Evolutionary conservation across 2,113 vertebrate genomes (phyloP).

Genomic region (Mus spicilegus): DNA sequence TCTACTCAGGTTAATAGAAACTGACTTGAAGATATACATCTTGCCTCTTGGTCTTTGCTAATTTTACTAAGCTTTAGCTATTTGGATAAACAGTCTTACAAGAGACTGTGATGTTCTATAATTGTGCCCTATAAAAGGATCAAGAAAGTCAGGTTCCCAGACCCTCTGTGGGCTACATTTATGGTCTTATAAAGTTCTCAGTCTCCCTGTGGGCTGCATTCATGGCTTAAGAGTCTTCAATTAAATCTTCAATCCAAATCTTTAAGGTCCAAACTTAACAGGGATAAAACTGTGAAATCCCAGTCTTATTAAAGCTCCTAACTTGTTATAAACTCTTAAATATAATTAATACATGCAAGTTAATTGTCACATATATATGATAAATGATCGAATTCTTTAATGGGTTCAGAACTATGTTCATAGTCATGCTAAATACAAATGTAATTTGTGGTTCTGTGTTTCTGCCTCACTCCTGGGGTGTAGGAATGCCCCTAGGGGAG

Average conservation of each 20-base stretch:
- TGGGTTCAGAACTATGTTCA: background rate
- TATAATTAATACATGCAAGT: background rate
- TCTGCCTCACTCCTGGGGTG: no score
- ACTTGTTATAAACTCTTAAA: background rate
- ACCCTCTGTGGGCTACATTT: background rate
- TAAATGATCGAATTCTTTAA: background rate
- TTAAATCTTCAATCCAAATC: background rate
- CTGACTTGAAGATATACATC: background rate
- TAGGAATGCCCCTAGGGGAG: no score
- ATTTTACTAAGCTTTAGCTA: background rate
- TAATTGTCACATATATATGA: background rate
- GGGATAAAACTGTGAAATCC: background rate
- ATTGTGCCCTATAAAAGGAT: background rate
- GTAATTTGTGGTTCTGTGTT: no score
- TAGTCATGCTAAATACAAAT: background rate
- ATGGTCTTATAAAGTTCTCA: background rate
- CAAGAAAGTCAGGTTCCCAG: background rate
- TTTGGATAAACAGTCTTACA: background rate
- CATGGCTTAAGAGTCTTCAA: background rate
- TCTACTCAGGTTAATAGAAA: background rate
- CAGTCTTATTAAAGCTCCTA: background rate
- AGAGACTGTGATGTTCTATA: background rate
- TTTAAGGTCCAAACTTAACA: background rate
- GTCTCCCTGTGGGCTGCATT: background rate
- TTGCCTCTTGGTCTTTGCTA: background rate